phyloP scores from a whole-genome alignment of 2,888 invertebrate species.

The Erebia aethiops region DNA sequence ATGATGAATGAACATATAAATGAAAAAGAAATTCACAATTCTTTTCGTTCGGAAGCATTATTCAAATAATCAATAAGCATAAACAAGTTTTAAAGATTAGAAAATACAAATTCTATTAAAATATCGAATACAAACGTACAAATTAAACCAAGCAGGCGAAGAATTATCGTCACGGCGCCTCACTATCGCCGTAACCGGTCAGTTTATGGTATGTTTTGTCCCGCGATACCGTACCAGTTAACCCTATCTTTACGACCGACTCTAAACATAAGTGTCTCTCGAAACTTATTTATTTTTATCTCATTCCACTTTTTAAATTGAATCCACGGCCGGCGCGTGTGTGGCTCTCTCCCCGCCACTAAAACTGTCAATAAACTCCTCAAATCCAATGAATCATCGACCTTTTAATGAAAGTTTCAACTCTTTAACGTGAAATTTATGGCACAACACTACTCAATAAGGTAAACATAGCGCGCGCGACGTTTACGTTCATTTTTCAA shows the following conservation, averaged over 20 bases:
- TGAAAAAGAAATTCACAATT: slow-evolving; percentile 13
- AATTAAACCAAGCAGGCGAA: slow-evolving; percentile 34
- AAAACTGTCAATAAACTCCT: slow-evolving; percentile 79
- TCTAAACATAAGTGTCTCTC: slow-evolving; percentile 82
- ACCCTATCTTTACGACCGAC: slow-evolving; percentile 81
- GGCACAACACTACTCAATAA: slow-evolving; percentile 66
- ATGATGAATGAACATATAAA: slow-evolving; percentile 12
- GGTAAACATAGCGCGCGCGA: slow-evolving; percentile 61
- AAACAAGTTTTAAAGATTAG: slow-evolving; percentile 22
- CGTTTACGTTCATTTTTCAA: slow-evolving; percentile 63
- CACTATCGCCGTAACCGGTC: slow-evolving; percentile 72
- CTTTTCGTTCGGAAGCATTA: slow-evolving; percentile 20
- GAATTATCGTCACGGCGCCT: slow-evolving; percentile 48
- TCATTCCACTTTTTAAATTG: slow-evolving; percentile 82
- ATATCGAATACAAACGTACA: slow-evolving; percentile 34
- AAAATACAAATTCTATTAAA: slow-evolving; percentile 32
- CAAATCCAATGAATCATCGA: slow-evolving; percentile 62
- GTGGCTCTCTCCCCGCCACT: slow-evolving; percentile 71
- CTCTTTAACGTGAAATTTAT: slow-evolving; percentile 60
- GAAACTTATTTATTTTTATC: slow-evolving; percentile 82
- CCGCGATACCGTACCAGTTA: slow-evolving; percentile 78
- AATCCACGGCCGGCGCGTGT: slow-evolving; percentile 78
- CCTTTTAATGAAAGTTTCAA: slow-evolving; percentile 76
- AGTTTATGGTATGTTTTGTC: slow-evolving; percentile 81
- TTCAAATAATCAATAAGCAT: slow-evolving; percentile 22